Evolutionary conservation across 1,140 invertebrate species (phyloP).

Genomic region (Teleogryllus occipitalis): DNA sequence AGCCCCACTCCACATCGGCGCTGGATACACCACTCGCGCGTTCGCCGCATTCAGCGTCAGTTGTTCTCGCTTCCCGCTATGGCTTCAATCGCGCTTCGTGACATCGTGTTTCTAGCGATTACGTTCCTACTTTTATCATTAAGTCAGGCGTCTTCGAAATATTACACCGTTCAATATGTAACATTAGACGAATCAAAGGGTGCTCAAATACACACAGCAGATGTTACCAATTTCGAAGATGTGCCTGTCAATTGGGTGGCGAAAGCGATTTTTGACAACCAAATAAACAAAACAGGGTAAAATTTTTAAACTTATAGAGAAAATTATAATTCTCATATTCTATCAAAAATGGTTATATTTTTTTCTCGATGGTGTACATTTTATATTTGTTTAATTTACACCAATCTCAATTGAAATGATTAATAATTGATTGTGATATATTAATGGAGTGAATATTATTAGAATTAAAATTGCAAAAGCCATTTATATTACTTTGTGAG

Average conservation of each 20-base stretch:
- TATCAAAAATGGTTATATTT: no score
- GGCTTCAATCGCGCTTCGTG: neutral
- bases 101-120: neutral
- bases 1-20: no score
- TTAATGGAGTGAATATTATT: neutral
- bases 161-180: neutral
- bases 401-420: neutral
- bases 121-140: neutral
- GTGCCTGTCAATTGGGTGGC: neutral
- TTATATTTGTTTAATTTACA: no score
- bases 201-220: neutral
- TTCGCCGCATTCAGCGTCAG: no score
- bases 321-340: no score
- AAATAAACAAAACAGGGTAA: neutral
- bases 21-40: no score
- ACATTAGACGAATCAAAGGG: neutral
- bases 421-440: neutral
- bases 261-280: neutral
- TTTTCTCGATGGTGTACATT: no score
- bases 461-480: neutral
- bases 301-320: neutral
- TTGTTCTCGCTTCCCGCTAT: neutral
- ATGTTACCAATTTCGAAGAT: neutral
- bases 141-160: neutral
- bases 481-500: neutral